Conservation (phyloP, 2,113 vertebrate species). For the Hirundichthys speculiger region DNA sequence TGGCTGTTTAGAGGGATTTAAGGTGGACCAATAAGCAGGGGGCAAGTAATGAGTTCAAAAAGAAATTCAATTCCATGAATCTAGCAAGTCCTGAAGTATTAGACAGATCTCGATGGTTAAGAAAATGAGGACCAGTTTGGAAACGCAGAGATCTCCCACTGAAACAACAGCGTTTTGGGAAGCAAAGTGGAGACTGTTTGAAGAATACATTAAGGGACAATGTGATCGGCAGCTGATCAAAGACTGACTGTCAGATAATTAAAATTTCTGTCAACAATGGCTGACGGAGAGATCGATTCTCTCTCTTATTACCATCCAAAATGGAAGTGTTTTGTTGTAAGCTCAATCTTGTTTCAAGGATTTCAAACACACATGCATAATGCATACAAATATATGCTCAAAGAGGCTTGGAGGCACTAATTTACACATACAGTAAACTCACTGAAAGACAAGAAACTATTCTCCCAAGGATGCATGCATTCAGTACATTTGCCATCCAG, state of each 20-base stretch:
- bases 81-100: slow-evolving; percentile 44
- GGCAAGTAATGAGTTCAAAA: slow-evolving; percentile 3
- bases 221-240: slow-evolving; percentile 60
- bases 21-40: slow-evolving; percentile 36
- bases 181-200: slow-evolving; percentile 36
- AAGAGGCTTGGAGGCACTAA: neutral
- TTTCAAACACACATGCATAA: slow-evolving; percentile 9
- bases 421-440: slow-evolving; percentile 8
- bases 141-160: slow-evolving; percentile 15
- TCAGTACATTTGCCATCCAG: slow-evolving; percentile 11
- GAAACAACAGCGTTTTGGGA: slow-evolving; percentile 42
- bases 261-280: slow-evolving; percentile 43
- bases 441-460: slow-evolving; percentile 17
- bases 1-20: slow-evolving; percentile 28
- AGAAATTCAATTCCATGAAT: slow-evolving; percentile 31
- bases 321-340: slow-evolving; percentile 38
- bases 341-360: slow-evolving; percentile 41
- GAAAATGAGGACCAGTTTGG: slow-evolving; percentile 31
- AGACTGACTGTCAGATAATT: slow-evolving; percentile 59
- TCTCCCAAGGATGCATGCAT: slow-evolving; percentile 18
- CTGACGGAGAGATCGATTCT: slow-evolving; percentile 57
- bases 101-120: slow-evolving; percentile 1
- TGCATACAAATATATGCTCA: slow-evolving; percentile 20
- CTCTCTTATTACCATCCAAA: slow-evolving; percentile 48
- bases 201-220: slow-evolving; percentile 53